phyloP scores from a whole-genome alignment of 2,113 vertebrate species.

The Anser brachyrhynchus region DNA sequence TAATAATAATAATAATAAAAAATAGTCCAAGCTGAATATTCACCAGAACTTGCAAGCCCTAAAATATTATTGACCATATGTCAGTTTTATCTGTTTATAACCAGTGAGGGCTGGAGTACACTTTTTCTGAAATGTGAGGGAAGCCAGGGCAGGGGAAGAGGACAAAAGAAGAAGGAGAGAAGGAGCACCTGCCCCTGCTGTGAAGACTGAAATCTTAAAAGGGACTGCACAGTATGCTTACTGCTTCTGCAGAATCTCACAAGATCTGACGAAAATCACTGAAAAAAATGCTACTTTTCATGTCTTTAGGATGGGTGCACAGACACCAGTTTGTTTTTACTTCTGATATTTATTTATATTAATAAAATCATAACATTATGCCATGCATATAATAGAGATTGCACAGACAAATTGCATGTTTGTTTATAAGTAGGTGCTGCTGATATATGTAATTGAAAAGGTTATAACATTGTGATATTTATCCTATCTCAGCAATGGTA shows the following conservation, averaged over 20 bases:
- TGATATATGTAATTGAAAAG: not conserved
- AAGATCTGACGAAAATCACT: not conserved
- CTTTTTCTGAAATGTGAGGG: not conserved
- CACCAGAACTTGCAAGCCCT: not conserved
- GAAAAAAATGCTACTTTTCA: not conserved
- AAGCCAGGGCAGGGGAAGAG: not conserved
- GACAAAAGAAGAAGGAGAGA: rapidly evolving
- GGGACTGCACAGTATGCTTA: not conserved
- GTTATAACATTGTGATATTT: not conserved
- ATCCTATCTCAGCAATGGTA: not conserved
- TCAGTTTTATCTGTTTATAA: not conserved
- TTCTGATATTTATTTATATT: not conserved
- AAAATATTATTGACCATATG: not conserved
- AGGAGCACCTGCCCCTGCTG: not conserved
- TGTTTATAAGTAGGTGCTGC: not conserved
- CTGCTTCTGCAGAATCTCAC: not conserved
- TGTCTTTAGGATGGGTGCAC: not conserved
- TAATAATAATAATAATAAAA: too few species aligned
- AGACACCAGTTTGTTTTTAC: not conserved
- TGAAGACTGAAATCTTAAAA: not conserved
- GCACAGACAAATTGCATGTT: not conserved
- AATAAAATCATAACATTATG: not conserved
- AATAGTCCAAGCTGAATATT: conserved; percentile 24
- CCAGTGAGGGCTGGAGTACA: not conserved
- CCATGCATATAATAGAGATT: not conserved